These are phyloP conservation scores for Rhamnusium bicolor DNA, from an alignment of 2,888 invertebrate genomes.

Conservation along the genomic window DNA sequence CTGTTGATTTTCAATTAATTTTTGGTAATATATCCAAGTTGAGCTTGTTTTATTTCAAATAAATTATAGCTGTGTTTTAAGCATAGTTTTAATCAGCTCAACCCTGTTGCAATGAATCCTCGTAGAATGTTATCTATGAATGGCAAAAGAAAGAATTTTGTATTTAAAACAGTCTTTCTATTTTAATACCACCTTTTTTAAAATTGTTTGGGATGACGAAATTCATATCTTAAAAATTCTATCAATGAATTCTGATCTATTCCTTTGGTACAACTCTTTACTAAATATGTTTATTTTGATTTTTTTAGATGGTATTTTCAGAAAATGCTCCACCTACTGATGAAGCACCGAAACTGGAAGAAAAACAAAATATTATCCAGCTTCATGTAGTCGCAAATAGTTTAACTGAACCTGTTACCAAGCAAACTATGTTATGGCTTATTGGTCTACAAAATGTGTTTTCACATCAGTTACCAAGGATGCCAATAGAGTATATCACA, in stretches of 20 bases:
- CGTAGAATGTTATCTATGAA: too few relatives aligned
- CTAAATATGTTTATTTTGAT: not conserved
- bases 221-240: not conserved
- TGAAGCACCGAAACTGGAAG: slow-evolving; percentile 92
- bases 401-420: slow-evolving; percentile 86
- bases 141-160: too few relatives aligned
- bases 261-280: too few relatives aligned
- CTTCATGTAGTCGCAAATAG: slow-evolving; percentile 97
- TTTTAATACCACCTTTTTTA: too few relatives aligned
- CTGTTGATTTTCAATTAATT: too few relatives aligned
- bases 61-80: too few relatives aligned
- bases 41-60: too few relatives aligned
- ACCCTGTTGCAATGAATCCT: too few relatives aligned
- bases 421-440: slow-evolving; percentile 94
- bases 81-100: too few relatives aligned
- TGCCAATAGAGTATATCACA: slow-evolving; percentile 98
- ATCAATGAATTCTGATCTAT: too few relatives aligned
- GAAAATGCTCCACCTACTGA: slow-evolving; percentile 88
- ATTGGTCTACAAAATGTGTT: slow-evolving; percentile 95
- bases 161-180: too few relatives aligned
- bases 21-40: too few relatives aligned
- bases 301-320: slow-evolving; percentile 80
- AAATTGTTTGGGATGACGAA: not conserved
- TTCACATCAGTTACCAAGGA: slow-evolving; percentile 94
- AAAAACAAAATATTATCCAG: slow-evolving; percentile 89